Conservation (phyloP, 37 sponge, comb jelly and placozoan genomes). For the Beroe forskalii region DNA sequence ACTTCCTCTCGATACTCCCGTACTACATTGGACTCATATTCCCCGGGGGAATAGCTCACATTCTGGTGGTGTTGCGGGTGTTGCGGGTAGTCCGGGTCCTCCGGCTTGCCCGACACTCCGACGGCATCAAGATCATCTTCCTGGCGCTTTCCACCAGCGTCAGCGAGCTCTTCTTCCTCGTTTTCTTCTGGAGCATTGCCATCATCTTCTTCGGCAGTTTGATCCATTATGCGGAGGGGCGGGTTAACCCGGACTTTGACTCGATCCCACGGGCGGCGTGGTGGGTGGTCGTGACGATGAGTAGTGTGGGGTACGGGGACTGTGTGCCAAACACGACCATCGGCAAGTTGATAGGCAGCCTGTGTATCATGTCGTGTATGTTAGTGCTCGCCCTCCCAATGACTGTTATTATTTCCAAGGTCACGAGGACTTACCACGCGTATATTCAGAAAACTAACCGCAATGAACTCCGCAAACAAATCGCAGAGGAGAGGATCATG, state of each 20-base stretch:
- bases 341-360: constrained; percentile 36
- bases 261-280: constrained; percentile 46
- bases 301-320: constrained; percentile 56
- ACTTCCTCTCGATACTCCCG: constrained; percentile 53
- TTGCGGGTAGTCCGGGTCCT: constrained; percentile 42
- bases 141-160: constrained; percentile 58
- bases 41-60: constrained; percentile 59
- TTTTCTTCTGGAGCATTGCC: constrained; percentile 64
- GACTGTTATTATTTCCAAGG: constrained; percentile 61
- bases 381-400: constrained; percentile 63
- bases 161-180: constrained; percentile 52
- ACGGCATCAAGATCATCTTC: constrained; percentile 62
- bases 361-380: constrained; percentile 65
- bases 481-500: neutral
- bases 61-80: constrained; percentile 22
- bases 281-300: constrained; percentile 65
- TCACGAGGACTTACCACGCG: constrained; percentile 43
- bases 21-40: constrained; percentile 65
- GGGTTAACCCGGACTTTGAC: neutral
- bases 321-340: neutral
- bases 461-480: constrained; percentile 3
- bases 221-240: constrained; percentile 43
- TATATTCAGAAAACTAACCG: constrained; percentile 65
- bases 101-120: constrained; percentile 35
- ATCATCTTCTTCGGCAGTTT: constrained; percentile 63